Percentiles rank a stretch among this genome's conserved stretches.
Conservation (phyloP, 1,140 invertebrate genomes). For the Aphelenchoides fujianensis region DNA sequence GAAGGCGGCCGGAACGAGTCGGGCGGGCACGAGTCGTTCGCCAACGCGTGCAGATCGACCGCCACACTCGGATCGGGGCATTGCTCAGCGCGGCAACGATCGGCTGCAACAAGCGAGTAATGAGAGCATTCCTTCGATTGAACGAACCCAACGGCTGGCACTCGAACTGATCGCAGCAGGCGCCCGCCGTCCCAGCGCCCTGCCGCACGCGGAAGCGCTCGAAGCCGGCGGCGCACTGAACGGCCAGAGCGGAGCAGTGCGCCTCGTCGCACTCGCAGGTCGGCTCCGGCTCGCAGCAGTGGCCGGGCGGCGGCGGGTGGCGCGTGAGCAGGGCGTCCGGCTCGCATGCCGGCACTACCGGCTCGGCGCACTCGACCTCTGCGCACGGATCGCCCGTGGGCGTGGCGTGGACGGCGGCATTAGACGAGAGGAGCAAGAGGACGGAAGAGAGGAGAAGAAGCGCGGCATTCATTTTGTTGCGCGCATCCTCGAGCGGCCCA, state of each 20-base stretch:
- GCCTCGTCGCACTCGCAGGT: conserved; percentile 15
- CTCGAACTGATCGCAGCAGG: conserved; percentile 63
- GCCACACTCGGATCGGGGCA: conserved; percentile 38
- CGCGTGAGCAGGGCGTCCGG: background rate
- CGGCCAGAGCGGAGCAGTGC: background rate
- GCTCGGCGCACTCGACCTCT: background rate
- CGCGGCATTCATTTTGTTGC: background rate
- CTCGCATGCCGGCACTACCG: conserved; percentile 1
- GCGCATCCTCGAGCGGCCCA: too few relatives aligned
- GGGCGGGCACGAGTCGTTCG: conserved; percentile 49
- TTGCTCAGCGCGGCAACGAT: conserved; percentile 23
- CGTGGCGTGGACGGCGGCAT: background rate
- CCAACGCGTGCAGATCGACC: conserved; percentile 40
- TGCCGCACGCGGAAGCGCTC: conserved; percentile 45
- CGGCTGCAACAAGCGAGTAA: conserved; percentile 46
- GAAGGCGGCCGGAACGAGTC: conserved; percentile 52
- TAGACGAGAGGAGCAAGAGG: background rate
- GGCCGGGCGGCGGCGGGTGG: background rate
- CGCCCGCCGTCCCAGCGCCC: conserved; percentile 50
- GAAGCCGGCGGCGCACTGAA: conserved; percentile 49
- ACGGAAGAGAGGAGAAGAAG: background rate
- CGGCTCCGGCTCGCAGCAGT: conserved; percentile 1
- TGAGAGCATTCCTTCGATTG: background rate
- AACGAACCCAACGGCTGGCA: conserved; percentile 58
- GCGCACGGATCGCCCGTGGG: background rate